Base-by-base conservation (phyloP, 2,888 invertebrate species). In the Cryptus armator region DNA sequence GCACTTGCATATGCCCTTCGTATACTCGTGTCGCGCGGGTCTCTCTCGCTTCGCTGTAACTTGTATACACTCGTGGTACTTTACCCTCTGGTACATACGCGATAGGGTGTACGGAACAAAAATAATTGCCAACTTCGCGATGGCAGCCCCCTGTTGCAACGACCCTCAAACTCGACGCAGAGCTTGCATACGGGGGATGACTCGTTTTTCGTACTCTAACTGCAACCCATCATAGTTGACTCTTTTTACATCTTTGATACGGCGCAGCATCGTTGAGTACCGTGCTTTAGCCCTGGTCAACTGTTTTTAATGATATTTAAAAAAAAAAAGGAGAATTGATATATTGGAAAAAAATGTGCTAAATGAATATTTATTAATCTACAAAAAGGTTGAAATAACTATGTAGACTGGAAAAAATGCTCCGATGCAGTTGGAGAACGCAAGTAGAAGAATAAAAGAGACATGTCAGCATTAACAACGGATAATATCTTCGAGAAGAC, bases 41-140 rank as follows among this genome's bases (percentile, higher is more conserved):
- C 44, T 19, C 75, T 62, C 75, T 59, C 48, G 29, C 37, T 43
- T 51, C 59, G 56, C 43, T 68, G 29, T 44, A 62, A 24, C 53
- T 44, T 12, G 24, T 53, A 9, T 37, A 59, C 79, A 48, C 75
- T 72, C 70, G 37, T 71, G 56, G 37, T 37, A 37, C 37, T 37
- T 37, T 70, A 64, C 48, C 10, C 9, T 43, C 32, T 70, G 32
- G 24, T 59, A 78, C 14, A 6, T 51, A 19, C 68, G 59, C 75
- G 62, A 66, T 67, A 44, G 75, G 48, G 53, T 37, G 70, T 48
- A 56, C 62, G 87, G 86, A 75, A 71, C 75, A 85, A 88, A 88
- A 89, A 89, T 88, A 89, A 90, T 90, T 88, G 85, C 85, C 85
- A 87, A 80, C 85, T 86, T 86, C 77, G 78, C 81, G 68, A 76